Base-by-base conservation (phyloP, 2,797 vertebrate genomes). In the Antennarius maculatus region DNA sequence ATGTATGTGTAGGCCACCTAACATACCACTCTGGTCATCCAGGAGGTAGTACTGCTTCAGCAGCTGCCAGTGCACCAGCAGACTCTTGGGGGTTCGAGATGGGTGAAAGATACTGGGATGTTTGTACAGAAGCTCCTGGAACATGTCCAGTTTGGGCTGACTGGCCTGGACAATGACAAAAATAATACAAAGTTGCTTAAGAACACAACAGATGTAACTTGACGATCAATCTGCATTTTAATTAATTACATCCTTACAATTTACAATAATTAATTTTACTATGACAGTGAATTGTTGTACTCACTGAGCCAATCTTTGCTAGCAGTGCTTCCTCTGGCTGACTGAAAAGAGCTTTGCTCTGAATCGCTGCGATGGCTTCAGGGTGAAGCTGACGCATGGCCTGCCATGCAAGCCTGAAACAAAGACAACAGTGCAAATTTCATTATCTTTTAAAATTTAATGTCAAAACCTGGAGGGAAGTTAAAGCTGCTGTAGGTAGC, bases 361-460 rank as follows among this genome's bases (percentile, higher is more conserved):
- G 97, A 75, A 96, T 97, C 17, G 97, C 95, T 0, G 96, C 95
- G 37, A 98, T 97, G 60, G 96, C 96, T 83, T 99, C 97, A 1
- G 97, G 97, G 76, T 98, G 97, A 66, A 99, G 94, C 89, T 97
- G 96, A 17, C 97, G 91, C 96, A 99, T 98, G 57, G 97, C 96
- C 89, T 98, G 97, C 92, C 97, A 99, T 2, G 97, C 95, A 51
- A 98, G 72, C 63, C 97, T 86, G 47, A 34, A 46, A 0, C 5
- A 61, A 2, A 69, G 4, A 69, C 7, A 49, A 59, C 39, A 67
- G 1, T 42, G 12, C 69, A 12, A 57, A 53, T 11, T 15, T 2
- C 45, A 11, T 57, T 41, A 15, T 4, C 6, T 15, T 64, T 23
- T 28, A 42, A 49, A 49, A 18, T 43, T 12, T 7, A 6, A 23